Percentiles rank a stretch among this genome's conserved stretches.
These are phyloP conservation scores for Dendrocincla tyrannina DNA, from an alignment of 2,797 vertebrate species.

Conservation along the genomic window DNA sequence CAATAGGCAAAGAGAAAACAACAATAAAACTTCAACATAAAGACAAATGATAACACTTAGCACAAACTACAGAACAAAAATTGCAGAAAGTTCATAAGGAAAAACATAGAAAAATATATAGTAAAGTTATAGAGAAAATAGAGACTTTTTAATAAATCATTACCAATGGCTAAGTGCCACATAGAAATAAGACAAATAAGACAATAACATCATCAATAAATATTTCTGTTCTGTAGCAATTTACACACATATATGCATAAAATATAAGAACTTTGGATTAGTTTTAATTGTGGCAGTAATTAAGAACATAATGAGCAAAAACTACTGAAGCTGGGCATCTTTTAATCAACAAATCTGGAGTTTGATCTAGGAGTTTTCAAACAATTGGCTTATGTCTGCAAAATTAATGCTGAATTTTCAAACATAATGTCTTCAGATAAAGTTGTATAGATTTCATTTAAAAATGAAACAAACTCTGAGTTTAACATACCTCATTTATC, in stretches of 20 bases:
- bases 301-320: background rate
- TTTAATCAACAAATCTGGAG: background rate
- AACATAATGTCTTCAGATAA: background rate
- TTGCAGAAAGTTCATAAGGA: too few species aligned
- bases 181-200: background rate
- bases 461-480: background rate
- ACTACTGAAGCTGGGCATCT: background rate
- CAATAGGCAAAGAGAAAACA: background rate
- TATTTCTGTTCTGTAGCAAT: background rate
- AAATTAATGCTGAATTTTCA: background rate
- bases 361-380: background rate
- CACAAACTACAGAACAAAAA: too few species aligned
- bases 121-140: background rate
- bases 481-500: background rate
- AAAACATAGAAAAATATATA: background rate
- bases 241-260: background rate
- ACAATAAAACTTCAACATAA: too few species aligned
- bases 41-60: too few species aligned
- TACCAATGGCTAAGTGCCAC: background rate
- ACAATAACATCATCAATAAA: background rate
- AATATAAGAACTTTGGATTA: background rate
- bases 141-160: background rate
- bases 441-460: background rate
- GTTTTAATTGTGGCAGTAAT: background rate
- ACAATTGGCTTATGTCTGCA: background rate